Evolutionary conservation across 35 echinoderm and acorn worm genomes (phyloP).

Genomic region (Patiria miniata): DNA sequence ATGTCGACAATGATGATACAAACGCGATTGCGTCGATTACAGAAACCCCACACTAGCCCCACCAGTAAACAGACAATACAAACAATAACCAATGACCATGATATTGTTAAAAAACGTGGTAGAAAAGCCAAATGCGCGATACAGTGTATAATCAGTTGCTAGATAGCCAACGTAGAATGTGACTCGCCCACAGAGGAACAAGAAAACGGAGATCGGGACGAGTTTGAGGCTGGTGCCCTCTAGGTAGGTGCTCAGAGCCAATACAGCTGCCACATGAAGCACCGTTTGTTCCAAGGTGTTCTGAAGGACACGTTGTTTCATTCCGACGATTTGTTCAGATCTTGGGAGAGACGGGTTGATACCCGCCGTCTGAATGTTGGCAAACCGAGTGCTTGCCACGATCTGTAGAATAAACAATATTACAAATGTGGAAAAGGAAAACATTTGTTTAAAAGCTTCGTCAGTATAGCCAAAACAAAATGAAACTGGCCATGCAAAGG

Average conservation of each 20-base stretch:
- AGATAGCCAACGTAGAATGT: not conserved
- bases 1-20: too few species aligned
- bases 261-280: not conserved
- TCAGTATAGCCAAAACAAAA: too few species aligned
- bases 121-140: not conserved
- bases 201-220: not conserved
- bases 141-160: not conserved
- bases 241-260: slow-evolving; percentile 1
- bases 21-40: too few species aligned
- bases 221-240: not conserved
- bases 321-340: not conserved
- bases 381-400: not conserved
- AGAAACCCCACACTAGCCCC: too few species aligned
- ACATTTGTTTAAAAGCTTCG: too few species aligned
- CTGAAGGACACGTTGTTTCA: not conserved
- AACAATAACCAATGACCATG: not conserved
- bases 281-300: slow-evolving; percentile 9
- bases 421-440: too few species aligned
- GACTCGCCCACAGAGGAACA: not conserved
- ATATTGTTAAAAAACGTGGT: not conserved
- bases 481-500: not conserved
- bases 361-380: not conserved
- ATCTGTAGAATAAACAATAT: not conserved
- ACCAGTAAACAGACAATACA: not conserved
- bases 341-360: not conserved